A percentile compares a stretch with the other conserved stretches of the same genome.
Evolutionary conservation across 2,888 invertebrate genomes (phyloP).

Genomic region (Dusona sp.): DNA sequence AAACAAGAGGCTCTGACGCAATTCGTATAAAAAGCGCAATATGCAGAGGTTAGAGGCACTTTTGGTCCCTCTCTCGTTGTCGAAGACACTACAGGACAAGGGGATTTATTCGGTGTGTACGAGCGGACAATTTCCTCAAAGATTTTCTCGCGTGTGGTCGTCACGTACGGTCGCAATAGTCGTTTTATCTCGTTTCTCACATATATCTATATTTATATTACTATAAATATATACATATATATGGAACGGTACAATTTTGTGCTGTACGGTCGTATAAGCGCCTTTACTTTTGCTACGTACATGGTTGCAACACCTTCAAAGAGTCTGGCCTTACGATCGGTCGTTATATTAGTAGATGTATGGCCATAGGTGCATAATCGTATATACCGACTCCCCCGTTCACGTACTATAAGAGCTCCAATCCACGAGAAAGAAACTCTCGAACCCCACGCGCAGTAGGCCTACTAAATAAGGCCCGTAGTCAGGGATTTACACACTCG

Average conservation of each 20-base stretch:
- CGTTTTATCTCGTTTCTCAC: slow-evolving; percentile 19
- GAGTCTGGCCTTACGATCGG: slow-evolving; percentile 30
- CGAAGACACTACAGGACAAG: background rate
- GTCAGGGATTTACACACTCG: slow-evolving; percentile 64
- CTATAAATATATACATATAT: background rate
- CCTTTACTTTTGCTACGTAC: slow-evolving; percentile 22
- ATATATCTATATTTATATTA: background rate
- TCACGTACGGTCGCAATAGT: slow-evolving; percentile 32
- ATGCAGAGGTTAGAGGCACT: slow-evolving; percentile 1
- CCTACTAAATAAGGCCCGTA: slow-evolving; percentile 69
- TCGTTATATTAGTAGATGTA: slow-evolving; percentile 51
- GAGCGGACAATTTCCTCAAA: slow-evolving; percentile 39
- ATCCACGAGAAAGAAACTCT: slow-evolving; percentile 43
- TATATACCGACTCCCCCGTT: slow-evolving; percentile 29
- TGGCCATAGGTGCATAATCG: slow-evolving; percentile 23
- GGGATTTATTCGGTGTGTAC: slow-evolving; percentile 27
- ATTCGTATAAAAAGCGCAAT: slow-evolving; percentile 35
- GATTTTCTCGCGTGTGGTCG: slow-evolving; percentile 25
- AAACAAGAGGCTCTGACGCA: slow-evolving; percentile 56
- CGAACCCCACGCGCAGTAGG: slow-evolving; percentile 52
- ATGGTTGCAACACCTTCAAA: slow-evolving; percentile 57
- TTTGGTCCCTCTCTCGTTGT: background rate
- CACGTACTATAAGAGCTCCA: background rate
- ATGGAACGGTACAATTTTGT: background rate
- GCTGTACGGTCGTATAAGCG: background rate